Base-by-base conservation (phyloP, 2,797 vertebrate species). In the Gouania willdenowi region DNA sequence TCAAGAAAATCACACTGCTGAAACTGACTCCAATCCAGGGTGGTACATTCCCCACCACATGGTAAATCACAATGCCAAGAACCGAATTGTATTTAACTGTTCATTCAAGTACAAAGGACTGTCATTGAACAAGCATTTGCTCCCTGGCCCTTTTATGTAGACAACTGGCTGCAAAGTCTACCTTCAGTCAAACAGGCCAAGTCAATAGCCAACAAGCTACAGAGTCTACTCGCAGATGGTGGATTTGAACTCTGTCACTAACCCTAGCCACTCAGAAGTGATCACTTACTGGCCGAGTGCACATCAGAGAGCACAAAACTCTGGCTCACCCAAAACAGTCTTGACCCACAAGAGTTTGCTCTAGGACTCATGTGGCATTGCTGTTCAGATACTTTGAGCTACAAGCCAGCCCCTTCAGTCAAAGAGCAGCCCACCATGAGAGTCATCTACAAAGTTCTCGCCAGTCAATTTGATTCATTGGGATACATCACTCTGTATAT, bases 11-110 rank as follows among this genome's bases (percentile, higher is more conserved):
- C n/a, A n/a, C n/a, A n/a, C n/a, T n/a, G n/a, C n/a, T n/a, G n/a
- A n/a, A n/a, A n/a, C n/a, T n/a, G n/a, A n/a, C n/a, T n/a, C n/a
- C n/a, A n/a, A n/a, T n/a, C n/a, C n/a, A n/a, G n/a, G n/a, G n/a
- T n/a, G n/a, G n/a, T n/a, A 22, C 6, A 50, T 50, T 7, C 46
- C 24, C 0, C 37, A 50, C 24, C 37, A 41, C 24, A 22, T 41
- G 23, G 35, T 48, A 8, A 20, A 30, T 1, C 49, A 53, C 14
- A 53, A 53, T 7, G 26, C 19, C 0, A 53, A 53, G 9, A 5
- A 37, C 17, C 26, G 32, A n/a, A 26, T 41, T n/a, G n/a, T n/a
- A n/a, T n/a, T n/a, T n/a, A n/a, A n/a, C n/a, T n/a, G n/a, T n/a
- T n/a, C n/a, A n/a, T 33, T 31, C 6, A 5, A 6, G 1, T 29